Evolutionary conservation across 2,113 vertebrate species (phyloP).

Genomic region (Dasypus novemcinctus): DNA sequence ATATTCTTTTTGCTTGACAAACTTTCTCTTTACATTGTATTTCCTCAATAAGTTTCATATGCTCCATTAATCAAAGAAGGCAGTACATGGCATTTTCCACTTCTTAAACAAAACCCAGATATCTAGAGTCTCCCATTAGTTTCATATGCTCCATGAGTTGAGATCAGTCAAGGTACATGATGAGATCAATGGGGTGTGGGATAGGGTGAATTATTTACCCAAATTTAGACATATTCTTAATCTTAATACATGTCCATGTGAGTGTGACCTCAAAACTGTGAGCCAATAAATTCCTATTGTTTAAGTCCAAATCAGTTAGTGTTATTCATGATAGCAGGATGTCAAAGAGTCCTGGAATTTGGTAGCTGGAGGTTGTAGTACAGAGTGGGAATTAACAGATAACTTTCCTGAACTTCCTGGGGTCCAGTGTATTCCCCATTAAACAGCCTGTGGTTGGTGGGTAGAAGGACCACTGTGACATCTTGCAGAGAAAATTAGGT

Average conservation of each 20-base stretch:
- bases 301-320: too few species aligned
- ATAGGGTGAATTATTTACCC: too few species aligned
- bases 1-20: not conserved
- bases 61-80: not conserved
- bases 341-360: not conserved
- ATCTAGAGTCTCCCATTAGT: not conserved
- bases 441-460: not conserved
- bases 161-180: not conserved
- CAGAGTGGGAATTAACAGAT: not conserved
- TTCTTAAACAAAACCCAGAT: not conserved
- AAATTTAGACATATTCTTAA: too few species aligned
- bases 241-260: too few species aligned
- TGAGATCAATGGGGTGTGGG: not conserved
- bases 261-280: too few species aligned
- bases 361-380: not conserved
- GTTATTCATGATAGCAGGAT: not conserved
- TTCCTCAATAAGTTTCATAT: not conserved
- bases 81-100: not conserved
- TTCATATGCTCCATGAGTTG: not conserved
- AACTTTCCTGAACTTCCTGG: not conserved
- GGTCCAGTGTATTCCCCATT: not conserved
- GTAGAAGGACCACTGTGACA: not conserved
- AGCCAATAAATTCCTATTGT: too few species aligned
- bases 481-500: not conserved
- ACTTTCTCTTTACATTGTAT: not conserved